Base-by-base conservation (phyloP, 2,797 vertebrate species). In the Urocyon cinereoargenteus region DNA sequence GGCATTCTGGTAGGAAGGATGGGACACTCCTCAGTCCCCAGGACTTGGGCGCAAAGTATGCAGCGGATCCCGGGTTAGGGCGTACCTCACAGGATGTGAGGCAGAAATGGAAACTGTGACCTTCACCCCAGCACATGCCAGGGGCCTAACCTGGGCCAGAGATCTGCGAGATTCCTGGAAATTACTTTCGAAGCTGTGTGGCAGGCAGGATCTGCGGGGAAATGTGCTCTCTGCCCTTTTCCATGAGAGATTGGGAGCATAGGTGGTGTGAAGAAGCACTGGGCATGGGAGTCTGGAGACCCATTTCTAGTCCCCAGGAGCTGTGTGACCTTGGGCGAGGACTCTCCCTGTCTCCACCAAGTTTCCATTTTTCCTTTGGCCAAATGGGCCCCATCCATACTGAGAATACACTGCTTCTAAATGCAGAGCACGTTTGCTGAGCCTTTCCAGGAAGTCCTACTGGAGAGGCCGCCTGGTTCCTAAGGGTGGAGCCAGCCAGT, bases 71-170 rank as follows among this genome's bases (percentile, higher is more conserved):
- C 6, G 5, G 34, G 40, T 4, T 3, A 82, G 2, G 40, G 8
- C 3, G 2, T 9, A 14, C 8, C 26, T 88, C 51, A 2, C 0
- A 1, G 10, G n/a, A 36, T 0, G 0, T 15, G 34, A 89, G 4
- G 26, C 72, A 6, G 3, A n/a, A 51, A 57, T 36, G 34, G n/a
- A 55, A 14, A 73, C 15, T 4, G 2, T 10, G 34, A 16, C 13
- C 34, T 55, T 64, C 28, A 19, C 61, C 34, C 51, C 13, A 28
- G 11, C 3, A 21, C 24, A 59, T 1, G 15, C 13, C 3, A 3
- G 40, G 6, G 5, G 0, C 59, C 24, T n/a, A n/a, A 51, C 36
- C 61, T 24, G 40, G 14, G 19, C 36, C 31, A 2, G 19, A 89
- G 34, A 31, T 72, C 73, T 72, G 3, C 13, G 7, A 70, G 66